Conservation (phyloP, 2,797 vertebrate species). For the Rousettus madagascariensis region DNA sequence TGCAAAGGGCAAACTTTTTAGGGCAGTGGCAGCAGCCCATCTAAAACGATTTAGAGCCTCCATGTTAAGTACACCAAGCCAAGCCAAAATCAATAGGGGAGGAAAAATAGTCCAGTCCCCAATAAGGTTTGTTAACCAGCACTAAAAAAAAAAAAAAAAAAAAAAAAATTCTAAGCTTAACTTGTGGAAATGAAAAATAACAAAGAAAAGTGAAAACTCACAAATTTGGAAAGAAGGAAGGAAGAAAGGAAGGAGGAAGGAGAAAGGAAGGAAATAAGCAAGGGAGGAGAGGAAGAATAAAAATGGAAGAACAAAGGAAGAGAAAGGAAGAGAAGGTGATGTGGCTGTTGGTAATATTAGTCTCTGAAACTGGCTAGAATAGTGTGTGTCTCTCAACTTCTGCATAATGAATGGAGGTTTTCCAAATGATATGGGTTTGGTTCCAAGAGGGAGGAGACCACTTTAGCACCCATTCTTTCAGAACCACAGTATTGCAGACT, state of each 20-base stretch:
- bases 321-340: neutral
- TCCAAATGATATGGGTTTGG: constrained; percentile 82
- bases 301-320: neutral
- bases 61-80: no score
- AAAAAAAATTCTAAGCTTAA: neutral
- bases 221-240: neutral
- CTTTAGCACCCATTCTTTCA: constrained; percentile 26
- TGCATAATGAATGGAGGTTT: constrained; percentile 75
- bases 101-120: neutral
- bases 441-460: constrained; percentile 71
- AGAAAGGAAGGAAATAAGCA: neutral
- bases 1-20: neutral
- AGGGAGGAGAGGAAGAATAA: neutral
- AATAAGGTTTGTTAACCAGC: neutral
- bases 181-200: neutral
- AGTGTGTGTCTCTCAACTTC: constrained; percentile 48
- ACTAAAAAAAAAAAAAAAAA: neutral
- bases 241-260: neutral
- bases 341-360: constrained; percentile 42
- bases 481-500: constrained; percentile 56
- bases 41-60: no score
- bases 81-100: neutral
- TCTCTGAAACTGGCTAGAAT: constrained; percentile 53
- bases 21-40: no score
- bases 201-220: neutral